Evolutionary conservation across 2,888 invertebrate genomes (phyloP).

Genomic region (Drosophila birchii): DNA sequence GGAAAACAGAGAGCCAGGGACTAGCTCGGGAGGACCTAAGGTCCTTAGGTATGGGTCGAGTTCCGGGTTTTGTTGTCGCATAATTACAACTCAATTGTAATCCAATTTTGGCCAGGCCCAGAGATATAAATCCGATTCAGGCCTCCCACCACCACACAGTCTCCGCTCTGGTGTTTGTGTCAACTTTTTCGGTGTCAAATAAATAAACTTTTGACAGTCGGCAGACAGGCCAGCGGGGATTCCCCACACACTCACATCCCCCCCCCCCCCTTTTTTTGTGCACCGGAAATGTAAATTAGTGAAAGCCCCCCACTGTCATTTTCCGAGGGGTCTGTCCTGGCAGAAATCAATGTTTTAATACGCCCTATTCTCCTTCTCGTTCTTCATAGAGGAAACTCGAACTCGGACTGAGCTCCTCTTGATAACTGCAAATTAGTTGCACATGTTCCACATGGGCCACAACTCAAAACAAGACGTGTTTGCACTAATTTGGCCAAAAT

Average conservation of each 20-base stretch:
- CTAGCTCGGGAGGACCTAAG: background rate
- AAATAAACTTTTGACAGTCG: conserved; percentile 79
- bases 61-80: conserved; percentile 71
- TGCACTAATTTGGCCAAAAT: conserved; percentile 80
- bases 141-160: conserved; percentile 13
- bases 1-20: conserved; percentile 27
- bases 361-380: background rate
- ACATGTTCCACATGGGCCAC: conserved; percentile 67
- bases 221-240: conserved; percentile 63
- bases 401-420: conserved; percentile 23
- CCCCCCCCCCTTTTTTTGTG: background rate
- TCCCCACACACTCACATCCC: background rate
- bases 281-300: conserved; percentile 71
- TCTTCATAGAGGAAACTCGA: background rate
- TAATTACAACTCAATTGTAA: conserved; percentile 81
- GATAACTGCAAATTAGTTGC: conserved; percentile 77
- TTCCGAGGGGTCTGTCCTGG: background rate
- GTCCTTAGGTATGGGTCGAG: background rate
- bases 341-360: conserved; percentile 20
- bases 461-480: conserved; percentile 74
- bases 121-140: conserved; percentile 72
- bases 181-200: conserved; percentile 79
- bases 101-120: conserved; percentile 69
- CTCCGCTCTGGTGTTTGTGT: conserved; percentile 67
- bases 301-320: conserved; percentile 13